phyloP scores from a whole-genome alignment of 1,140 invertebrate species.

The Pachypsylla venusta region DNA sequence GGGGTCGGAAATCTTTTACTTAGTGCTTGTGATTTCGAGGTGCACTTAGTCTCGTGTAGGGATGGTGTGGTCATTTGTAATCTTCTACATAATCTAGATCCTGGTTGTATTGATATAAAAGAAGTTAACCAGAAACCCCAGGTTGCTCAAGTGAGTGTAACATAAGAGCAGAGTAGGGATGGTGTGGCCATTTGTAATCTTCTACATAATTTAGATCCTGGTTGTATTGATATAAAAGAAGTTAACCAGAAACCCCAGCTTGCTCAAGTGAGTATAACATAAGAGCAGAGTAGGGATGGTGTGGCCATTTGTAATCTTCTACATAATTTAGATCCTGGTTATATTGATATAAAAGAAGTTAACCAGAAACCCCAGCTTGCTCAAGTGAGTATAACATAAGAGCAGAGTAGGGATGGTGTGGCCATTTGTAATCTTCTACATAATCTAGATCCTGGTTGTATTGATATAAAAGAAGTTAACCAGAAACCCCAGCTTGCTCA shows the following conservation, averaged over 20 bases:
- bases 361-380: slow-evolving; percentile 90
- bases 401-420: slow-evolving; percentile 84
- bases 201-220: slow-evolving; percentile 64
- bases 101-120: slow-evolving; percentile 72
- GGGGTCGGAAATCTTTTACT: no score
- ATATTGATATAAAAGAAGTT: slow-evolving; percentile 80
- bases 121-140: slow-evolving; percentile 87
- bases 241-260: slow-evolving; percentile 87
- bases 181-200: slow-evolving; percentile 88
- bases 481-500: slow-evolving; percentile 89
- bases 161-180: no score
- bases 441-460: slow-evolving; percentile 58
- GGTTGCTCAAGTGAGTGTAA: slow-evolving; percentile 79
- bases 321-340: slow-evolving; percentile 62
- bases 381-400: slow-evolving; percentile 67
- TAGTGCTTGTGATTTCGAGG: no score
- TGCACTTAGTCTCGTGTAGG: no score
- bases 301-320: slow-evolving; percentile 85
- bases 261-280: slow-evolving; percentile 77
- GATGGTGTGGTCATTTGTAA: slow-evolving; percentile 91
- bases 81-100: slow-evolving; percentile 67
- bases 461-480: slow-evolving; percentile 85
- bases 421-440: slow-evolving; percentile 84
- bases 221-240: slow-evolving; percentile 76
- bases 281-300: slow-evolving; percentile 82